Evolutionary conservation across 2,888 invertebrate genomes (phyloP).

Genomic region (Malthinus flaveolus): DNA sequence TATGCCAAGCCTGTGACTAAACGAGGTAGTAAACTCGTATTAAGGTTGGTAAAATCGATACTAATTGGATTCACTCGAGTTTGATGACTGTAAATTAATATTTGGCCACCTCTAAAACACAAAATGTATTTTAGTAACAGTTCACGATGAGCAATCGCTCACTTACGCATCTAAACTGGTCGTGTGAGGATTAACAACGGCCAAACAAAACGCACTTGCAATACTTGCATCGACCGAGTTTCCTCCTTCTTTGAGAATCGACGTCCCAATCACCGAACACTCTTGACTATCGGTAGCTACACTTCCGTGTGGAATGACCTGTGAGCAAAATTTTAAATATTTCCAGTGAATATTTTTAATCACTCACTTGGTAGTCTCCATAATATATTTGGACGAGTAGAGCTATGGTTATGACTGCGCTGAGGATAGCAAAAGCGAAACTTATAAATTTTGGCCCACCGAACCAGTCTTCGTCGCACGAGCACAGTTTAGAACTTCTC

Average conservation of each 20-base stretch:
- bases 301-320: constrained; percentile 76
- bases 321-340: neutral
- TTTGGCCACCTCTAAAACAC: constrained; percentile 70
- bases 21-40: constrained; percentile 57
- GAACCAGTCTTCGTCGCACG: constrained; percentile 47
- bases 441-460: constrained; percentile 69
- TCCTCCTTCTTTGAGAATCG: constrained; percentile 70
- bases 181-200: constrained; percentile 71
- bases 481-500: constrained; percentile 42
- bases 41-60: constrained; percentile 60
- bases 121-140: constrained; percentile 31
- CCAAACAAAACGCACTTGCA: constrained; percentile 73
- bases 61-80: constrained; percentile 58
- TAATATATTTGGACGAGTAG: constrained; percentile 73
- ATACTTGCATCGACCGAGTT: constrained; percentile 78
- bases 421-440: constrained; percentile 66
- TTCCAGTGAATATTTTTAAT: neutral
- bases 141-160: neutral
- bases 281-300: constrained; percentile 70
- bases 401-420: constrained; percentile 70
- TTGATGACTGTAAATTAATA: constrained; percentile 73
- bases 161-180: constrained; percentile 78
- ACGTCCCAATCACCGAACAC: constrained; percentile 73
- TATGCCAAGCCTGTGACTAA: constrained; percentile 62
- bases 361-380: constrained; percentile 70